phyloP scores from a whole-genome alignment of 2,797 vertebrate genomes.

The Petrocephalus sullivani region DNA sequence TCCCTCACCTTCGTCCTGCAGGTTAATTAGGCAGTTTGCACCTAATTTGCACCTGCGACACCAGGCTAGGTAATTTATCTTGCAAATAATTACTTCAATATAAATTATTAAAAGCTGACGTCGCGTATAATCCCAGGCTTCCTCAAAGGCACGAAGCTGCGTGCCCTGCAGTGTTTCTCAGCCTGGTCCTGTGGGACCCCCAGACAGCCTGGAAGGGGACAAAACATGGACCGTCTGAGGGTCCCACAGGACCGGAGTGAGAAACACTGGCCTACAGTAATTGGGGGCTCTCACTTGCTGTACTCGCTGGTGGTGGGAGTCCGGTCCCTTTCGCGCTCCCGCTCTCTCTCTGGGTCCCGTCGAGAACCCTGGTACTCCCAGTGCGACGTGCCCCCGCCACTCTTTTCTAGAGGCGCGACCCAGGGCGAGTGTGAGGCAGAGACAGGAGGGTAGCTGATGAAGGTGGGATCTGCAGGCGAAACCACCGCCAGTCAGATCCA shows the following conservation, averaged over 20 bases:
- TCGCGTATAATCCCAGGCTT: neutral
- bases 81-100: neutral
- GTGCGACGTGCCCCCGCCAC: conserved; percentile 44
- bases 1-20: neutral
- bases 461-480: conserved; percentile 48
- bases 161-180: neutral
- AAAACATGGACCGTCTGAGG: neutral
- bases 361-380: conserved; percentile 56
- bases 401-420: conserved; percentile 52
- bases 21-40: neutral
- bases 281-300: conserved; percentile 43
- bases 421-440: conserved; percentile 54
- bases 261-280: neutral
- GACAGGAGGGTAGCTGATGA: conserved; percentile 58
- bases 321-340: conserved; percentile 48
- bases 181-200: neutral
- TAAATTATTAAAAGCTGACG: neutral
- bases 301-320: conserved; percentile 54
- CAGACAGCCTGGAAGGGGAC: neutral
- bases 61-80: neutral
- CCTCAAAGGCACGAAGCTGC: neutral
- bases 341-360: conserved; percentile 41
- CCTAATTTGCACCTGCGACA: neutral
- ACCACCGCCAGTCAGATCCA: neutral
- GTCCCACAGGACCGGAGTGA: neutral